A percentile compares a stretch with the other conserved stretches of the same genome.
Conservation (phyloP, 2,888 invertebrate species). For the Cryptophagus acutangulus region DNA sequence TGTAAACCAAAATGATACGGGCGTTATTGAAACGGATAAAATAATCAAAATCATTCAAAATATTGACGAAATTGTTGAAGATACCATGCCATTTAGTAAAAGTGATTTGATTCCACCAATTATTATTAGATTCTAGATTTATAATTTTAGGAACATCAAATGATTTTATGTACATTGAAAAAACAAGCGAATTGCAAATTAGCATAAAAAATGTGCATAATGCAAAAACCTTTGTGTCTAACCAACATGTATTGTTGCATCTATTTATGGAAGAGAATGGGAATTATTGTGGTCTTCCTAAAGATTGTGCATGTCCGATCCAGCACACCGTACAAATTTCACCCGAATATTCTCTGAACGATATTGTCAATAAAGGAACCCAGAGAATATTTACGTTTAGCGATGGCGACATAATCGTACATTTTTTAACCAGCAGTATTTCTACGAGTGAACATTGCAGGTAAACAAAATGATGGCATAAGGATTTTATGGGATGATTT, state of each 20-base stretch:
- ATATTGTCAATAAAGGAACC: constrained; percentile 32
- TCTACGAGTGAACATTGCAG: constrained; percentile 37
- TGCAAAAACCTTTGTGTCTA: constrained; percentile 28
- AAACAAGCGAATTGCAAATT: constrained; percentile 36
- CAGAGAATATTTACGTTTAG: constrained; percentile 41
- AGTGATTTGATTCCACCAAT: too few species aligned
- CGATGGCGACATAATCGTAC: constrained; percentile 33
- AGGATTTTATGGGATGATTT: constrained; percentile 1
- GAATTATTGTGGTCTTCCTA: constrained; percentile 34
- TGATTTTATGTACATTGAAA: constrained; percentile 42
- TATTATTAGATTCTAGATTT: too few species aligned
- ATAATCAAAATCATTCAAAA: constrained; percentile 30
- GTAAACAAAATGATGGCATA: too few species aligned
- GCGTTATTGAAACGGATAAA: constrained; percentile 29
- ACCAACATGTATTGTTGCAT: constrained; percentile 34
- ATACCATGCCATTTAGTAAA: constrained; percentile 23
- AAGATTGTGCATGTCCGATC: constrained; percentile 36
- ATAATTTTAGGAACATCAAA: constrained; percentile 35
- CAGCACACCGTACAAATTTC: constrained; percentile 40
- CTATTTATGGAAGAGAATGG: constrained; percentile 34
- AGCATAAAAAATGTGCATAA: constrained; percentile 31
- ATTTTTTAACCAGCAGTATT: constrained; percentile 39
- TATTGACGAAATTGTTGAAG: constrained; percentile 28
- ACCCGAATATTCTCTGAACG: constrained; percentile 31
- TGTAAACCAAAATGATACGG: constrained; percentile 26